These are phyloP conservation scores for Heptranchias perlo DNA, from an alignment of 2,113 vertebrate species.

Conservation along the genomic window DNA sequence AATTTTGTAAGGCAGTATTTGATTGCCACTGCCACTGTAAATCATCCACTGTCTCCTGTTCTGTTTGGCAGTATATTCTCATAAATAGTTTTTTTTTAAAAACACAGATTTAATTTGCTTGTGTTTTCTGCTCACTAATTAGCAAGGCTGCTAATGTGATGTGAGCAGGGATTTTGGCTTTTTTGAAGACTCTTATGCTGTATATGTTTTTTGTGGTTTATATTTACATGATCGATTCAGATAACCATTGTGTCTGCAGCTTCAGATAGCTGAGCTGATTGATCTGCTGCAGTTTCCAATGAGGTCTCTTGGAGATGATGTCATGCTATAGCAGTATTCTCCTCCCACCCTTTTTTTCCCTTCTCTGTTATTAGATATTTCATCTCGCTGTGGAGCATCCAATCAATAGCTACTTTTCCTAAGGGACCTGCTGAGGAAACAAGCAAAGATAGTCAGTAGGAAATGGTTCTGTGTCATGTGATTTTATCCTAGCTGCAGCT, in stretches of 20 bases:
- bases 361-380: conserved; percentile 82
- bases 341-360: conserved; percentile 69
- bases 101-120: background rate
- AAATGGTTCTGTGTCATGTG: conserved; percentile 58
- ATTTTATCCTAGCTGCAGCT: conserved; percentile 59
- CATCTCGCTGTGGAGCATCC: conserved; percentile 82
- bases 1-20: background rate
- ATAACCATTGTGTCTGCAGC: conserved; percentile 56
- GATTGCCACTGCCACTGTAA: conserved; percentile 14
- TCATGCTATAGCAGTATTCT: conserved; percentile 80
- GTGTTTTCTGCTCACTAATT: background rate
- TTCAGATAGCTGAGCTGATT: conserved; percentile 85
- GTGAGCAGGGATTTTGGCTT: background rate
- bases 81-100: background rate
- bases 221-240: conserved; percentile 29
- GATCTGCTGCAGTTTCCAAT: conserved; percentile 88
- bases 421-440: conserved; percentile 70
- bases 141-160: background rate
- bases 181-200: background rate
- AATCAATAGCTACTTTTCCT: conserved; percentile 75
- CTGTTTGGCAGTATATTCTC: background rate
- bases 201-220: conserved; percentile 8
- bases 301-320: conserved; percentile 68
- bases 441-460: conserved; percentile 56
- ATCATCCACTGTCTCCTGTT: conserved; percentile 3